These are phyloP conservation scores for Leucopsar rothschildi DNA, from an alignment of 2,113 vertebrate genomes.

Conservation along the genomic window DNA sequence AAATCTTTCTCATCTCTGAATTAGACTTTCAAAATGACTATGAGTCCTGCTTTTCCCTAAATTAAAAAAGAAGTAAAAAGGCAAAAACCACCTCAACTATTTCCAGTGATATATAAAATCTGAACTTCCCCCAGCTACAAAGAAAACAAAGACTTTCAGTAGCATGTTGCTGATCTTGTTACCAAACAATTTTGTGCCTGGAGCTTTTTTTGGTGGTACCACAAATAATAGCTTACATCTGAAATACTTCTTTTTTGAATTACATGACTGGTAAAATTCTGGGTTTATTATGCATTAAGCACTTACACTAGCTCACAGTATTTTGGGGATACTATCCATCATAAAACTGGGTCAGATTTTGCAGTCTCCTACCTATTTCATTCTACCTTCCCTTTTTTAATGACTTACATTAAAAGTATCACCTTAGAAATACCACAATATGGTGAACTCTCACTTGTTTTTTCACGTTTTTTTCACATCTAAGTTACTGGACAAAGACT, in stretches of 20 bases:
- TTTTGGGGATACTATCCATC: not conserved
- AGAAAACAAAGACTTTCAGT: not conserved
- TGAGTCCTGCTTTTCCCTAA: not conserved
- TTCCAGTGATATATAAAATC: not conserved
- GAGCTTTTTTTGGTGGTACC: not conserved
- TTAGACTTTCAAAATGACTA: not conserved
- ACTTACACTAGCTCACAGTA: not conserved
- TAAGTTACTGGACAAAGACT: not conserved
- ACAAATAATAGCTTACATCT: not conserved
- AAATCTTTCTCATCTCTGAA: not conserved
- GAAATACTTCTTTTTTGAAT: not conserved
- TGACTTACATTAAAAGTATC: not conserved
- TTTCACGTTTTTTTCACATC: not conserved
- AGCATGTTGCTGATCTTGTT: not conserved
- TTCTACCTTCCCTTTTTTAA: not conserved
- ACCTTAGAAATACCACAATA: not conserved
- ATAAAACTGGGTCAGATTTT: not conserved
- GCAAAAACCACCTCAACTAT: not conserved
- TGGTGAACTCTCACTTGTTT: not conserved
- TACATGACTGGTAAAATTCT: not conserved
- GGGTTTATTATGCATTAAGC: not conserved
- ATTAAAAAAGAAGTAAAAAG: not conserved
- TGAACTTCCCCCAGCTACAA: not conserved
- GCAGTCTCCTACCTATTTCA: not conserved
- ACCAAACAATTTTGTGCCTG: not conserved